Conservation (phyloP, 1,140 invertebrate genomes). For the Drosophila arawakana region DNA sequence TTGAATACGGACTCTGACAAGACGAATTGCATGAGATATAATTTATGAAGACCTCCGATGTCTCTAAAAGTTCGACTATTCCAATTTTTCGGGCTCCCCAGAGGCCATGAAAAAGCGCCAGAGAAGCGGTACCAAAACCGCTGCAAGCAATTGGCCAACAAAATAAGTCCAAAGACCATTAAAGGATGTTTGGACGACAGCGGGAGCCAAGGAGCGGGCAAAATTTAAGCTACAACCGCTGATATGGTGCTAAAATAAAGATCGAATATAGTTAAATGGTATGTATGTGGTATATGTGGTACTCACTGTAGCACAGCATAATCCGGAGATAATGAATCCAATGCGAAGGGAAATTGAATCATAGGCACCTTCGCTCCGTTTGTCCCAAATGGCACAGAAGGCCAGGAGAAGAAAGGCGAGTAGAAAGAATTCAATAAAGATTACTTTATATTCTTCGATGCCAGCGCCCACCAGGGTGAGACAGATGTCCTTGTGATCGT, state of each 20-base stretch:
- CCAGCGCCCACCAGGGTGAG: not conserved
- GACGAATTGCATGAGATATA: too few relatives aligned
- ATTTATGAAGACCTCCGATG: too few relatives aligned
- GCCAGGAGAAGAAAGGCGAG: slow-evolving; percentile 7
- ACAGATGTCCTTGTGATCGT: not conserved
- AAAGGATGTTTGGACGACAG: not conserved
- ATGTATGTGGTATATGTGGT: not conserved
- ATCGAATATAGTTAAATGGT: not conserved
- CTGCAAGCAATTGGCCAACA: slow-evolving; percentile 2
- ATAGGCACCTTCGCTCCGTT: not conserved
- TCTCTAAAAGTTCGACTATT: not conserved
- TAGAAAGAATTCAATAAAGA: slow-evolving; percentile 9
- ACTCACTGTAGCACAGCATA: slow-evolving; percentile 15
- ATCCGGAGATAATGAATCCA: slow-evolving; percentile 17
- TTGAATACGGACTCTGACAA: too few relatives aligned
- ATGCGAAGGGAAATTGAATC: slow-evolving; percentile 24
- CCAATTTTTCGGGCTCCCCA: not conserved
- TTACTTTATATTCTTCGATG: not conserved
- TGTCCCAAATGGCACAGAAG: slow-evolving; percentile 39
- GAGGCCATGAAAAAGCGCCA: slow-evolving; percentile 33
- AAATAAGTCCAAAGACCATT: slow-evolving; percentile 16
- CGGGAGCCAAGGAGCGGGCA: slow-evolving; percentile 8
- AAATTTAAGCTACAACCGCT: slow-evolving; percentile 27
- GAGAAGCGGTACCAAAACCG: not conserved
- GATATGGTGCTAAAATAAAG: not conserved